Base-by-base conservation (phyloP, 2,888 invertebrate species). In the Ophioninae sp. region DNA sequence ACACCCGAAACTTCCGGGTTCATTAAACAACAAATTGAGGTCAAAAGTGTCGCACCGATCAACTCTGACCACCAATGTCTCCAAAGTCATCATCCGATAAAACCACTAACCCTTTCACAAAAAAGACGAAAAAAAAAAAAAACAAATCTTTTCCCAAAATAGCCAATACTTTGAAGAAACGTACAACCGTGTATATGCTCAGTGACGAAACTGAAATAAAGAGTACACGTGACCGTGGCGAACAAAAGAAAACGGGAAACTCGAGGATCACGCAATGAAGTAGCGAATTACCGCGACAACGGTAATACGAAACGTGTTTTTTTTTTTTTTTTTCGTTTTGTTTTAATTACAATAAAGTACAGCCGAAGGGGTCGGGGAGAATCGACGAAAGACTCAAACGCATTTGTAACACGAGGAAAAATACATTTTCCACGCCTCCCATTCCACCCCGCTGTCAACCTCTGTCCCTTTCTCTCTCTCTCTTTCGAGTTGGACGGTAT, bases 371-470 rank as follows among this genome's bases (percentile, higher is more conserved):
- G 37, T 71, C 58, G 5, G 17, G 39, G 80, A 73, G 58, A 77
- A 69, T 58, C 44, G 17, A 77, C 65, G 65, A 79, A 79, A 84
- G 30, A 72, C 73, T 30, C 44, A 23, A 63, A 44, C 37, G 63
- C 13, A 13, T 22, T 61, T 74, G 20, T 74, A 64, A 56, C 64
- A 64, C 73, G 63, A 74, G n/a, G 58, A 78, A 44, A 77, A 75
- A 82, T 68, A 78, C 64, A 75, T 79, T 71, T 63, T 80, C 73
- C 79, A 76, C 39, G 74, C 75, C 56, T 79, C 63, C 23, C 79
- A 78, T 75, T 65, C 68, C 44, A 67, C 39, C 30, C 23, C 75
- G 44, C 13, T 20, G 6, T 17, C 17, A 7, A 30, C 30, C 13
- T 41, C 20, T 61, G 8, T 44, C 20, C 37, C 30, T n/a, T 17